Evolutionary conservation across 1,140 invertebrate species (phyloP), one percentile per base, ranked within the genome.

Genomic region (Centruroides vittatus): DNA sequence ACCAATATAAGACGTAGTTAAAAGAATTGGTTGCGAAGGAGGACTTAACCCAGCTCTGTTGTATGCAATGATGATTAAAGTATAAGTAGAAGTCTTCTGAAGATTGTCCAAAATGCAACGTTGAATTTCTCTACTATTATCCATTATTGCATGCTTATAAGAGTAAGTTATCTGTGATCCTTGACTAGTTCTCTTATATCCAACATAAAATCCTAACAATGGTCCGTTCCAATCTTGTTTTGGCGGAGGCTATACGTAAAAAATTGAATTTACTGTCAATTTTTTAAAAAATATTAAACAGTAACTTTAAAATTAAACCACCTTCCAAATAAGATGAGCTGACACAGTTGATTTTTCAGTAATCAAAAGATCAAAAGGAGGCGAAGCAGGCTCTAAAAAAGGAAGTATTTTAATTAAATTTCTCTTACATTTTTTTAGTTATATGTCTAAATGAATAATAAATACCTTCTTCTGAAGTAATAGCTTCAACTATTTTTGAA

Each of bases 161-260:
- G 92, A 81, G 36, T 47, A 58, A 1, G 51, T 34, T 10, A 35
- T 58, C 35, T 58, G 54, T 0, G 36, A 35, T 41, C 41, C 41
- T 41, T 41, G 41, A n/a, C 52, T 61, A 3, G 83, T 86, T n/a
- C 88, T 78, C 78, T 88, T 88, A 73, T 92, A 91, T 41, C 89
- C 90, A 64, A 92, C 55, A 56, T 73, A 71, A 72, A 89, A 91
- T 64, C 88, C 88, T 65, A 86, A 80, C 67, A 94, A 88, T 76
- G 91, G 89, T 47, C 89, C 89, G 68, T 93, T 94, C 89, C 89
- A 93, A 69, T 91, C 85, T 63, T 88, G 84, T 53, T 85, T 81
- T 67, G 82, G 77, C 61, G 91, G 89, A 67, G 89, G 88, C 70
- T 94, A 35, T 5, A 64, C 6, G 8, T 41, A 8, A 41, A 6